Evolutionary conservation across 2,113 vertebrate species (phyloP), one percentile per base, ranked within the genome.

Genomic region (Gavia stellata): DNA sequence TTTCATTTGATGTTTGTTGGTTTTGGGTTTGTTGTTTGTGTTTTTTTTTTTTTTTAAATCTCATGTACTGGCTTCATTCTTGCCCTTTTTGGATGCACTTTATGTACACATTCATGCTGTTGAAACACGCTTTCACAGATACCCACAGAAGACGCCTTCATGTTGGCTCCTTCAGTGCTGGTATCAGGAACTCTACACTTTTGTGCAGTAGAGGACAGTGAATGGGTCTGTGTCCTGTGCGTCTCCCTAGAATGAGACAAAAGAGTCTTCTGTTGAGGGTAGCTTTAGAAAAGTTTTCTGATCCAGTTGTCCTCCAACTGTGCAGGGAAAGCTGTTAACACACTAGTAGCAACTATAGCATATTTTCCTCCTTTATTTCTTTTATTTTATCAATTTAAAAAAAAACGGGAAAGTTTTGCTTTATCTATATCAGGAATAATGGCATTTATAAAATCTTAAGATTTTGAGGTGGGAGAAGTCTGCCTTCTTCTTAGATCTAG

Each of bases 301-400:
- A 34, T 66, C 24, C 6, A 2, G 2, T 5, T 56, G 34, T 80
- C 29, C 17, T 36, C 25, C 29, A 52, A 36, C 42, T 28, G 15
- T 28, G 4, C 21, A 44, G 10, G 20, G 38, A 74, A 73, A 91
- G 38, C 19, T 73, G 24, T 56, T 83, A 52, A 65, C 7, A 19
- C 4, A 6, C 12, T n/a, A 23, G 36, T 44, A 78, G 33, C 0
- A 3, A 49, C 49, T 17, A 23, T 7, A 52, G 17, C 5, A 1
- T 12, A 17, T 42, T 77, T 81, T 75, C 6, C 9, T 11, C 14
- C 31, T 74, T 38, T 42, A 38, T 45, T 13, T 62, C 5, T 36
- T 80, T 34, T 28, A 36, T 29, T 49, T n/a, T 8, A n/a, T 24
- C 38, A 12, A 7, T n/a, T 33, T 67, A 26, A 23, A 23, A 10